phyloP scores from a whole-genome alignment of 1,140 invertebrate species.

The Listronotus bonariensis region DNA sequence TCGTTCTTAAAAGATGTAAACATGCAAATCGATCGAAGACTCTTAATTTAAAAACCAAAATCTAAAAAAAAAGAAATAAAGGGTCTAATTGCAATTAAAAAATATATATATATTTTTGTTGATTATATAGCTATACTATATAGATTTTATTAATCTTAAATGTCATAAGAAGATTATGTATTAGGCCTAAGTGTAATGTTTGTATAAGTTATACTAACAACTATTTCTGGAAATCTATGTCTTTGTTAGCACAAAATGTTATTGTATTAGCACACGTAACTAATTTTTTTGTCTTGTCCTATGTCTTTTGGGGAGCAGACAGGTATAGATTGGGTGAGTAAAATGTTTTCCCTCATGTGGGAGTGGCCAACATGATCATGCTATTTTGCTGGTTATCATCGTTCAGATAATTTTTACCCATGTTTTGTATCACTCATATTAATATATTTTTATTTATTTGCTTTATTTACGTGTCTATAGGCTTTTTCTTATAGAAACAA shows the following conservation, averaged over 20 bases:
- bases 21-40: too few relatives aligned
- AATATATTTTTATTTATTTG: constrained; percentile 2
- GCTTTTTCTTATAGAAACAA: too few relatives aligned
- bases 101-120: too few relatives aligned
- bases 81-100: too few relatives aligned
- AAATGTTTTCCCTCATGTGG: constrained; percentile 28
- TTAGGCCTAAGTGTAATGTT: too few relatives aligned
- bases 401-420: constrained; percentile 4
- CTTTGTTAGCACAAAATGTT: not conserved
- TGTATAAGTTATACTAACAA: not conserved
- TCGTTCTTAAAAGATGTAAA: too few relatives aligned
- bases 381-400: constrained; percentile 4
- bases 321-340: constrained; percentile 51
- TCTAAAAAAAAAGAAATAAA: too few relatives aligned
- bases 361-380: constrained; percentile 19
- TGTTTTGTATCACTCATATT: constrained; percentile 20
- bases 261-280: constrained; percentile 28
- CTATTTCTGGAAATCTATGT: not conserved
- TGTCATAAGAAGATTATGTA: too few relatives aligned
- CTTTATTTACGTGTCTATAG: too few relatives aligned
- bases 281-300: constrained; percentile 48
- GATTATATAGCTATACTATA: too few relatives aligned
- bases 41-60: too few relatives aligned
- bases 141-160: too few relatives aligned
- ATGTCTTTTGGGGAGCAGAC: constrained; percentile 44